phyloP scores from a whole-genome alignment of 2,888 invertebrate genomes.

The Ochropleura plecta region DNA sequence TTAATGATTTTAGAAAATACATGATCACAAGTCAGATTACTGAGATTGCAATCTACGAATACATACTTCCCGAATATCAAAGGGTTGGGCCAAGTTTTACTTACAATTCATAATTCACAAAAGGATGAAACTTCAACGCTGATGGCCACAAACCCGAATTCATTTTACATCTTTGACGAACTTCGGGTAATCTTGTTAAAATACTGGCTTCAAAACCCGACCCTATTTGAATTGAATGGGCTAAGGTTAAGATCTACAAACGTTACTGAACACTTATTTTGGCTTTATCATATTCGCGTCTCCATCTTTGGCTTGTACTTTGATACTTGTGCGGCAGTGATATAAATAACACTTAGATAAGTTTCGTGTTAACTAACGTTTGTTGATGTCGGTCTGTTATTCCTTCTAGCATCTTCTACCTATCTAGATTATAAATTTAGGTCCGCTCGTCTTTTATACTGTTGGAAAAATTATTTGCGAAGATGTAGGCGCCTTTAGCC shows the following conservation, averaged over 20 bases:
- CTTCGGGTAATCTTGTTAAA: slow-evolving; percentile 58
- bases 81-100: slow-evolving; percentile 32
- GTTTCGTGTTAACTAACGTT: background rate
- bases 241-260: background rate
- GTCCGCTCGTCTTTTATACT: slow-evolving; percentile 31
- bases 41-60: slow-evolving; percentile 21
- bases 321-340: background rate
- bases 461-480: slow-evolving; percentile 26
- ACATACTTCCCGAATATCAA: slow-evolving; percentile 29
- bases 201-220: slow-evolving; percentile 39
- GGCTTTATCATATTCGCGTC: background rate
- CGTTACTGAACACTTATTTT: background rate
- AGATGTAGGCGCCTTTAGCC: background rate
- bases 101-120: slow-evolving; percentile 57
- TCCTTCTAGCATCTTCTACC: slow-evolving; percentile 3
- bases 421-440: slow-evolving; percentile 19
- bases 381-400: slow-evolving; percentile 8
- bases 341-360: background rate
- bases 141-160: slow-evolving; percentile 51
- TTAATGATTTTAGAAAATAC: background rate
- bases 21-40: background rate
- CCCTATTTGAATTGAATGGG: slow-evolving; percentile 37
- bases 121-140: slow-evolving; percentile 55
- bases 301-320: background rate
- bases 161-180: slow-evolving; percentile 64